Evolutionary conservation across 64 coral and sea anemone genomes (phyloP), one percentile per base, ranked within the genome.

Genomic region (Cladopsammia gracilis): DNA sequence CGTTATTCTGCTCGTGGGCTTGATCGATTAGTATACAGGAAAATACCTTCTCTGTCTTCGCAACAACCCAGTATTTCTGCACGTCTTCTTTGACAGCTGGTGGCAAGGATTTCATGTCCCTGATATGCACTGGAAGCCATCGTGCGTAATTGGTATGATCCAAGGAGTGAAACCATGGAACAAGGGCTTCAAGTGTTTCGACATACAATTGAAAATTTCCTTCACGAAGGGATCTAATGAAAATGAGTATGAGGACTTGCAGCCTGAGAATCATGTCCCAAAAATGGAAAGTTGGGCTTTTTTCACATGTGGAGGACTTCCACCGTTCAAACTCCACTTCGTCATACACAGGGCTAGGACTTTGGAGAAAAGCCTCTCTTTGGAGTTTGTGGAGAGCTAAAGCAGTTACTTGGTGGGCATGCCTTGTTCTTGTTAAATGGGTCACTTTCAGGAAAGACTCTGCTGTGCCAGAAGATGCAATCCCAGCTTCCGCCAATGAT

Each of bases 111-210:
- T 89, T 77, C 53, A 73, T 73, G 86, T 73, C 65, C 44, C 50
- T 86, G 82, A 68, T 86, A 8, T 86, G 82, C 22, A 70, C 82
- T 49, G 82, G 62, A n/a, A 48, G 56, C 62, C 42, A 68, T 64
- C 34, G 60, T 25, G 60, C 62, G 58, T 25, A 42, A 25, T 61
- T 57, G n/a, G n/a, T 83, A 42, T 83, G 79, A 83, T 83, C 79
- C 25, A 83, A 46, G 79, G 79, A 9, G 43, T 62, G 65, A 69
- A 86, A 86, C 83, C 59, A 86, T 48, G 83, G 34, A 88, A 75
- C 86, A 88, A 88, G 70, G 71, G 45, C 72, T 75, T 88, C 86
- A 88, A 88, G 86, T 74, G 86, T 86, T 86, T 86, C 64, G 23
- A 86, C 83, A 70, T 86, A 70, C 22, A 86, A 25, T 52, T 24